Evolutionary conservation across 2,113 vertebrate genomes (phyloP), one percentile per base, ranked within the genome.

Genomic region (Pachypanchax playfairii): DNA sequence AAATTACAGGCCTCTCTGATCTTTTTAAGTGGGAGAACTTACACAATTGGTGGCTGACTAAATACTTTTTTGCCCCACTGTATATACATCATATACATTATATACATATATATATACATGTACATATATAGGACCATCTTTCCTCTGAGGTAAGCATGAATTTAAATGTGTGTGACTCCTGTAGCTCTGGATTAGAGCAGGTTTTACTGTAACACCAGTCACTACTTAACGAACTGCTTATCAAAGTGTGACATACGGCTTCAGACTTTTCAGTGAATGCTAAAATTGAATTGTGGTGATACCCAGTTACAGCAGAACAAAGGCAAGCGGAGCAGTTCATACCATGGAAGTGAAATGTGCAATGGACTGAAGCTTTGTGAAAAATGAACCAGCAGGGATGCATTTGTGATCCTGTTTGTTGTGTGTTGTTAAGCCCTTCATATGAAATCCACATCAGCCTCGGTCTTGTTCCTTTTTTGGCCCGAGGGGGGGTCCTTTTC

Each of bases 221-320:
- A 22, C 57, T 62, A 55, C 58, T 81, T 65, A 57, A 73, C 73
- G 60, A 85, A 73, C 81, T 79, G 83, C 66, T 79, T 80, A 68
- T 76, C 72, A 75, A 76, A 83, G 77, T 65, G 51, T 21, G 53
- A 54, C 68, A 62, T 62, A 33, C 44, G 36, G 14, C 31, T 70
- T 24, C 36, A 4, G 24, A 39, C 46, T 14, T 56, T 42, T 35
- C 50, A 54, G 15, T 21, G 24, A 50, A 48, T 24, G 56, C 55
- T 47, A 46, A 43, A 70, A 35, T 21, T 66, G 70, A 60, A 67
- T 41, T 48, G 54, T 17, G 39, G 57, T 73, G 56, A 73, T 70
- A 63, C 66, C 63, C 65, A 76, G 69, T 79, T 85, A 85, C 22
- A 22, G 47, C 72, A 28, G 64, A 71, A 75, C 66, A 85, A 76